These are phyloP conservation scores for Nymphicus hollandicus DNA, from an alignment of 2,113 vertebrate species.

Conservation along the genomic window DNA sequence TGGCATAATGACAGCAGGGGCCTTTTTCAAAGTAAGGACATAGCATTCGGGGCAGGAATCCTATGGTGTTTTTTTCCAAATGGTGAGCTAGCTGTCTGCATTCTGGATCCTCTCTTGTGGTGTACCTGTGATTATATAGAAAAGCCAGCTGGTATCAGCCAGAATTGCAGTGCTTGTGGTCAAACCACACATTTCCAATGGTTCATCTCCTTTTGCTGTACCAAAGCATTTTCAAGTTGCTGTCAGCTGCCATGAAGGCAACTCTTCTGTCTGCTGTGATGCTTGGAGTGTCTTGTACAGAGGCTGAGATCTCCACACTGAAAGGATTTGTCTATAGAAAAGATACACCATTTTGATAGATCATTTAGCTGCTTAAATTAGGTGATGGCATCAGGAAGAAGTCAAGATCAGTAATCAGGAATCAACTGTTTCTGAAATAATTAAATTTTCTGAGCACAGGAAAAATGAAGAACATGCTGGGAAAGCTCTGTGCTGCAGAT, in stretches of 20 bases:
- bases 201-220: neutral
- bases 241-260: neutral
- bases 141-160: neutral
- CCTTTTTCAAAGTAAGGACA: neutral
- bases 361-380: neutral
- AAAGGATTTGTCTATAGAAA: neutral
- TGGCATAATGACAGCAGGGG: neutral
- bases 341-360: neutral
- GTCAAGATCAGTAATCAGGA: neutral
- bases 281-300: neutral
- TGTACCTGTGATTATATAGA: neutral
- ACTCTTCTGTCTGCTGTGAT: neutral
- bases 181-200: neutral
- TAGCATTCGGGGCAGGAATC: conserved; percentile 6
- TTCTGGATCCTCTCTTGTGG: neutral
- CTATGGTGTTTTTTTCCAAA: conserved; percentile 22
- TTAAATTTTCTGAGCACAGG: neutral
- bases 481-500: neutral
- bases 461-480: neutral
- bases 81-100: neutral
- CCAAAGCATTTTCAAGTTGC: neutral
- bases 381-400: neutral
- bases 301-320: neutral
- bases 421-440: neutral
- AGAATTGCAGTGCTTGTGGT: neutral